Conservation (phyloP, 2,113 vertebrate species). For the Chroicocephalus ridibundus region DNA sequence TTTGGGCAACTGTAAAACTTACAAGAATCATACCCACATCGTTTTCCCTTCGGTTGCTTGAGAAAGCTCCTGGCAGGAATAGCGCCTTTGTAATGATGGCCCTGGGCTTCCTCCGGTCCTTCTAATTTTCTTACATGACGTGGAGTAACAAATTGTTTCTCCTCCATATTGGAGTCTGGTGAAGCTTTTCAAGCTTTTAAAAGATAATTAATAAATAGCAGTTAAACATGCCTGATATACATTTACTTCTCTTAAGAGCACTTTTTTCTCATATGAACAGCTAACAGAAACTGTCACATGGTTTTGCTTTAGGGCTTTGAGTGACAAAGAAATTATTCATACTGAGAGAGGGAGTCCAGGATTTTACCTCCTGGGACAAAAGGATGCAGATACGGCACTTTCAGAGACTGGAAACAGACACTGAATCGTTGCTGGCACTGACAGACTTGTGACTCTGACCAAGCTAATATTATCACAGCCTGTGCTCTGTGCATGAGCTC, state of each 20-base stretch:
- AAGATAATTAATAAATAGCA: not conserved
- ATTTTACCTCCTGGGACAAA: conserved; percentile 5
- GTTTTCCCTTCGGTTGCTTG: not conserved
- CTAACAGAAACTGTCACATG: not conserved
- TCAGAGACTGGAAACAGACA: not conserved
- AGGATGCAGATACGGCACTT: not conserved
- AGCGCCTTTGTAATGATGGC: not conserved
- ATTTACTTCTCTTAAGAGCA: not conserved
- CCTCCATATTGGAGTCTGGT: not conserved
- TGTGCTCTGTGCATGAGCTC: not conserved
- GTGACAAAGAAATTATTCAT: conserved; percentile 26
- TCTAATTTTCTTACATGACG: not conserved
- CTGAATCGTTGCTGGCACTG: conserved; percentile 1
- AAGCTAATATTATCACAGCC: conserved; percentile 25
- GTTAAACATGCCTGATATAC: not conserved
- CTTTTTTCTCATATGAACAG: not conserved
- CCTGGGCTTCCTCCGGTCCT: not conserved
- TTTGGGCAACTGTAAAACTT: not conserved
- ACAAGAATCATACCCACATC: not conserved
- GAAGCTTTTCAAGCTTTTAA: not conserved
- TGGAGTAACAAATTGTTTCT: not conserved
- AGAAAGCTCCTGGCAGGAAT: not conserved
- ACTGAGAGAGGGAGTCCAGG: not conserved
- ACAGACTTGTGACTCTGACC: conserved; percentile 21
- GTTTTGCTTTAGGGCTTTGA: conserved; percentile 1